Evolutionary conservation across 2,113 vertebrate genomes (phyloP).

Genomic region (Meriones unguiculatus): DNA sequence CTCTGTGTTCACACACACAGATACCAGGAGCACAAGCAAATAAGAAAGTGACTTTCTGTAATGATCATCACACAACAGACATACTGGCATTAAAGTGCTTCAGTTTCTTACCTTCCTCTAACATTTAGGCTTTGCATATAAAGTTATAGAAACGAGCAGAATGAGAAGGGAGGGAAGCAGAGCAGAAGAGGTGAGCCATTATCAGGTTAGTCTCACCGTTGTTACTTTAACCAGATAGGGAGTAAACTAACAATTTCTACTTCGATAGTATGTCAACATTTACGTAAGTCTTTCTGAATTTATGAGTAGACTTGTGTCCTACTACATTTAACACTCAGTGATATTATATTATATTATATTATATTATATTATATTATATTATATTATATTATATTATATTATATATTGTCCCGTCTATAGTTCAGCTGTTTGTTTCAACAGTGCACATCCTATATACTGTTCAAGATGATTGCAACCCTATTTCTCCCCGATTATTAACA

Average conservation of each 20-base stretch:
- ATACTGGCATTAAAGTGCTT: conserved; percentile 56
- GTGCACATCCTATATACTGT: neutral
- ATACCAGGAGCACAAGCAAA: conserved; percentile 3
- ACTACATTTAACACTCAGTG: conserved; percentile 35
- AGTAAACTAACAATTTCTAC: conserved; percentile 23
- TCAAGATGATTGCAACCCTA: conserved; percentile 24
- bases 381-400: too few species aligned
- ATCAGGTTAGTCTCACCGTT: conserved; percentile 37
- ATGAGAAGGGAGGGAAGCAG: conserved; percentile 32
- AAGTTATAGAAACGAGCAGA: neutral
- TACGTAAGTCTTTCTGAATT: conserved; percentile 39
- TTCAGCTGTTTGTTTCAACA: neutral
- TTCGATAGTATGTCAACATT: conserved; percentile 17
- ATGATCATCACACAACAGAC: conserved; percentile 42
- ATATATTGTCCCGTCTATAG: neutral
- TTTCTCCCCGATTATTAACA: neutral
- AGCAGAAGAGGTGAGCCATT: neutral
- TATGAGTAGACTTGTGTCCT: conserved; percentile 37
- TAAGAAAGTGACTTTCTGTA: neutral
- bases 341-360: neutral
- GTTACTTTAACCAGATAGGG: neutral
- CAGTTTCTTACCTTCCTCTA: conserved; percentile 43
- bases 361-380: too few species aligned
- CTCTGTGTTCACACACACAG: neutral
- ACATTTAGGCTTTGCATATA: neutral